phyloP scores from a whole-genome alignment of 2,113 vertebrate genomes.

The Chiloscyllium plagiosum region DNA sequence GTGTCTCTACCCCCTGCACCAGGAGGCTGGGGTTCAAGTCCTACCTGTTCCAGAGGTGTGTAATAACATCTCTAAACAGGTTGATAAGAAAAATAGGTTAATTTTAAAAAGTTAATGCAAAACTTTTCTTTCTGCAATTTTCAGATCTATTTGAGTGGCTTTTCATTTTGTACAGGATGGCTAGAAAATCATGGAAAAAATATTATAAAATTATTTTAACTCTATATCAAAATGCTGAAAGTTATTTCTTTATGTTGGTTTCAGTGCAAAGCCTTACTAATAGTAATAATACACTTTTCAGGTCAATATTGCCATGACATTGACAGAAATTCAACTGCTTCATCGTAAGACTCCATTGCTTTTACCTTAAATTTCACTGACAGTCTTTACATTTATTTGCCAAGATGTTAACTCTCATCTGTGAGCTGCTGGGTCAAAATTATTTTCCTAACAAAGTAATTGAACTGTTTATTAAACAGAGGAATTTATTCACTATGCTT shows the following conservation, averaged over 20 bases:
- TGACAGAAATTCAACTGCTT: not conserved
- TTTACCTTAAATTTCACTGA: not conserved
- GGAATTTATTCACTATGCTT: conserved; percentile 41
- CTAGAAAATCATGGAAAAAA: not conserved
- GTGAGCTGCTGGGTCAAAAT: not conserved
- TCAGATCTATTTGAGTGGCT: not conserved
- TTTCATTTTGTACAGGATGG: not conserved
- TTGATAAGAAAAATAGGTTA: too few species aligned
- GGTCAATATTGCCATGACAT: not conserved
- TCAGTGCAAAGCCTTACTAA: not conserved
- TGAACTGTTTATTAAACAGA: not conserved
- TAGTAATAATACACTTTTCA: not conserved
- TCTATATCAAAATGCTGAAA: not conserved
- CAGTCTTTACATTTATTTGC: not conserved
- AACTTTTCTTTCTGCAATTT: not conserved
- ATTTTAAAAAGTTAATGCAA: too few species aligned
- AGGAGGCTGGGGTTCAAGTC: too few species aligned
- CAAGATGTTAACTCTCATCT: not conserved
- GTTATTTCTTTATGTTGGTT: not conserved
- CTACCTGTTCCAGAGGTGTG: too few species aligned
- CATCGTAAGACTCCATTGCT: not conserved
- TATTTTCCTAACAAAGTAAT: not conserved
- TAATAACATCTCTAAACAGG: too few species aligned
- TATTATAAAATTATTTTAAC: not conserved
- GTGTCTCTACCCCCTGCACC: too few species aligned